Conservation (phyloP, 2,797 vertebrate genomes). For the Aplochiton taeniatus region DNA sequence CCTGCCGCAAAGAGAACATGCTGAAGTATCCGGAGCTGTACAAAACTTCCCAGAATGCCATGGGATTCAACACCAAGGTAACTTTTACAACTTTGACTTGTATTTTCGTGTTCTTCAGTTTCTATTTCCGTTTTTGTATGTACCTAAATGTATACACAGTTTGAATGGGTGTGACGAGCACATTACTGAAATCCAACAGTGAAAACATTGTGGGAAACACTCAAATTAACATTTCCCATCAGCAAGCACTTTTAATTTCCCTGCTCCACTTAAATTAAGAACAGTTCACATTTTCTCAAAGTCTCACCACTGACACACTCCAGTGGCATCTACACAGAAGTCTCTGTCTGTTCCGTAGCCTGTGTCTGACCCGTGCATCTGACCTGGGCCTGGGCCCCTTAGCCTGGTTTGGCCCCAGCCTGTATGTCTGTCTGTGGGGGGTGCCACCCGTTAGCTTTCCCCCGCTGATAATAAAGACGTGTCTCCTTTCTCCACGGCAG, state of each 20-base stretch:
- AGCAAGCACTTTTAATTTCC: too few species aligned
- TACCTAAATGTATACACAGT: too few species aligned
- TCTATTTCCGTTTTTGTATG: too few species aligned
- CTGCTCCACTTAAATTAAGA: too few species aligned
- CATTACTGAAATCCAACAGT: too few species aligned
- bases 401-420: constrained; percentile 43
- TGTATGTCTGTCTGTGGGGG: constrained; percentile 36
- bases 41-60: constrained; percentile 96
- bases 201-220: too few species aligned
- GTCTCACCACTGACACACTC: too few species aligned
- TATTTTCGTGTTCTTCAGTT: too few species aligned
- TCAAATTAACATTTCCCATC: too few species aligned
- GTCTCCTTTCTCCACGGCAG: constrained; percentile 63
- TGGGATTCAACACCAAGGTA: constrained; percentile 92
- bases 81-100: too few species aligned
- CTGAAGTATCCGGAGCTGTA: constrained; percentile 97
- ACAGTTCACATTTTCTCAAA: too few species aligned
- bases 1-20: constrained; percentile 97
- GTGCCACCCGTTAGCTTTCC: constrained; percentile 49
- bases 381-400: constrained; percentile 20
- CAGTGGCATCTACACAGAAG: background rate
- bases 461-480: constrained; percentile 79
- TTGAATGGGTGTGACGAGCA: too few species aligned
- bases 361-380: constrained; percentile 15
- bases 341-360: constrained; percentile 26